Conservation (phyloP, 2,888 invertebrate species). For the Coleophora flavipennella region DNA sequence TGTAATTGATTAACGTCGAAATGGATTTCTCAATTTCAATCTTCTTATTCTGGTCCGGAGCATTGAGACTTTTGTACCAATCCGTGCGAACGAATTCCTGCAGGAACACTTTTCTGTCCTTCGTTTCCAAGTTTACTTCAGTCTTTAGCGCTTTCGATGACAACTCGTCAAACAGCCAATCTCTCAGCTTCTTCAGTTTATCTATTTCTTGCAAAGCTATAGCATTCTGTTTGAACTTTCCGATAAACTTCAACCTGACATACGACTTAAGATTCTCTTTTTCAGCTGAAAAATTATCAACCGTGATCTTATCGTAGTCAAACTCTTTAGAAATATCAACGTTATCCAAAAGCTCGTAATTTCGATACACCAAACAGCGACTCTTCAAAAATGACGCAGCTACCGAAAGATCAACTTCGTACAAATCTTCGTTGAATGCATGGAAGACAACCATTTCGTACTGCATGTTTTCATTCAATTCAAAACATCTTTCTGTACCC, state of each 20-base stretch:
- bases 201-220: slow-evolving; percentile 24
- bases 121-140: slow-evolving; percentile 15
- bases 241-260: slow-evolving; percentile 27
- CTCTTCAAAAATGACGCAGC: slow-evolving; percentile 22
- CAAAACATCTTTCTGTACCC: slow-evolving; percentile 12
- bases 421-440: slow-evolving; percentile 14
- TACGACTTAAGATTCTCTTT: slow-evolving; percentile 28
- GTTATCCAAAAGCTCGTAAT: slow-evolving; percentile 19
- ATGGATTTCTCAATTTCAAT: slow-evolving; percentile 29
- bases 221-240: slow-evolving; percentile 9
- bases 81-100: slow-evolving; percentile 17
- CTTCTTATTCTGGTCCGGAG: slow-evolving; percentile 10
- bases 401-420: slow-evolving; percentile 23
- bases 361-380: slow-evolving; percentile 24
- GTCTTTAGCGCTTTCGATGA: not conserved
- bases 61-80: slow-evolving; percentile 22
- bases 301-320: slow-evolving; percentile 25
- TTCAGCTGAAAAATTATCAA: slow-evolving; percentile 22
- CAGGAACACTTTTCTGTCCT: slow-evolving; percentile 19
- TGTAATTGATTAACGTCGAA: slow-evolving; percentile 33
- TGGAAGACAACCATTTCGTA: slow-evolving; percentile 27
- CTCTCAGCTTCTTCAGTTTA: slow-evolving; percentile 23
- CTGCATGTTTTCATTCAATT: slow-evolving; percentile 20
- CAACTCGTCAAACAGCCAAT: slow-evolving; percentile 12
- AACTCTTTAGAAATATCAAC: slow-evolving; percentile 27